These are phyloP conservation scores for Nebria ingens DNA, from an alignment of 1,140 invertebrate genomes.

Conservation along the genomic window DNA sequence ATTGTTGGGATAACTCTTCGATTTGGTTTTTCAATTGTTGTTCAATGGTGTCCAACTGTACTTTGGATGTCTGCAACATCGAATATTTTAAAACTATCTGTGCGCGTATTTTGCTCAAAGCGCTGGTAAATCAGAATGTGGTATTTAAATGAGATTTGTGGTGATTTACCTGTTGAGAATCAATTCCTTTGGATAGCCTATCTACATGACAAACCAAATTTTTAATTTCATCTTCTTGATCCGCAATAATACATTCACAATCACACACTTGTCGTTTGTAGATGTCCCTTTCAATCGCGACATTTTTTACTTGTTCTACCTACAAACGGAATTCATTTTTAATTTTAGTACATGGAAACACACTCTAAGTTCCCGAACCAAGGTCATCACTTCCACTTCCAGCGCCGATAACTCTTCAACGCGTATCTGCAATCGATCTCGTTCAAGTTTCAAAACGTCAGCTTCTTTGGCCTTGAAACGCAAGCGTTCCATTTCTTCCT, in stretches of 20 bases:
- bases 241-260: slow-evolving; percentile 25
- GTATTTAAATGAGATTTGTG: slow-evolving; percentile 20
- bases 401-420: slow-evolving; percentile 25
- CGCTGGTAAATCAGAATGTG: slow-evolving; percentile 8
- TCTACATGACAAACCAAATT: slow-evolving; percentile 28
- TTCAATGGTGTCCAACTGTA: slow-evolving; percentile 25
- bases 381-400: slow-evolving; percentile 21
- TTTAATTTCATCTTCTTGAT: slow-evolving; percentile 32
- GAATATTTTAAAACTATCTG: slow-evolving; percentile 29
- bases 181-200: slow-evolving; percentile 23
- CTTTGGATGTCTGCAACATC: slow-evolving; percentile 26
- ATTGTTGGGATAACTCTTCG: not conserved
- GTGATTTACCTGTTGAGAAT: slow-evolving; percentile 30
- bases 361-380: slow-evolving; percentile 17
- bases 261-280: slow-evolving; percentile 23
- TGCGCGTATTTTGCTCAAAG: slow-evolving; percentile 21
- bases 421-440: slow-evolving; percentile 24
- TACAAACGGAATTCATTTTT: slow-evolving; percentile 22
- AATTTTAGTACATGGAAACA: slow-evolving; percentile 27
- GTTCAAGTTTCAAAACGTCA: slow-evolving; percentile 24
- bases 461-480: slow-evolving; percentile 22
- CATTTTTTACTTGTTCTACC: slow-evolving; percentile 11
- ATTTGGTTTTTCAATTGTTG: slow-evolving; percentile 2
- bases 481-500: slow-evolving; percentile 23
- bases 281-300: slow-evolving; percentile 17